Conservation (phyloP, 92 coral and sea anemone genomes). For the Palythoa heliodiscus region DNA sequence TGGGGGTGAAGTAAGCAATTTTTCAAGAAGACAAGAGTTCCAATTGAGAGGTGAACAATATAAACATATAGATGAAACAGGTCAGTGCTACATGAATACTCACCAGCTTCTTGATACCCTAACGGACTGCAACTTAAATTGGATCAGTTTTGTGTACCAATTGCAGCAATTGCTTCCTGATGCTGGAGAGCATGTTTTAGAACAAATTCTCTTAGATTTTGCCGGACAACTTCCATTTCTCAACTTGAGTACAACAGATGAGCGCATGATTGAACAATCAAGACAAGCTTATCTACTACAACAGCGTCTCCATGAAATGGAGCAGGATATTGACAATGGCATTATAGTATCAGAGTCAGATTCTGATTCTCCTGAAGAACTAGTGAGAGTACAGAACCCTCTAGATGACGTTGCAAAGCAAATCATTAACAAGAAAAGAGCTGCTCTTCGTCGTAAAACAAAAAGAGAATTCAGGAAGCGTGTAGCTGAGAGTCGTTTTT, state of each 20-base stretch:
- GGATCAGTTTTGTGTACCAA: constrained; percentile 42
- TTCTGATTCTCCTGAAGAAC: constrained; percentile 42
- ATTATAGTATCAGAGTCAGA: constrained; percentile 55
- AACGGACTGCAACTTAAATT: constrained; percentile 46
- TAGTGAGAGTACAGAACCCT: constrained; percentile 29
- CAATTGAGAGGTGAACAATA: constrained; percentile 9
- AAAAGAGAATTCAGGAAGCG: background rate
- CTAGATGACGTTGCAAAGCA: constrained; percentile 54
- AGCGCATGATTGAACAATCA: constrained; percentile 41
- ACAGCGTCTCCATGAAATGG: constrained; percentile 34
- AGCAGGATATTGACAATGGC: constrained; percentile 48
- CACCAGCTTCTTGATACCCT: constrained; percentile 49
- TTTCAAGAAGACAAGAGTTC: constrained; percentile 14
- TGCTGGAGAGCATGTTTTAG: constrained; percentile 35
- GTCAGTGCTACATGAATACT: constrained; percentile 27
- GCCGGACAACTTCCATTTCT: constrained; percentile 42
- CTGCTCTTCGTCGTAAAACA: background rate
- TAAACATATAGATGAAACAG: constrained; percentile 49
- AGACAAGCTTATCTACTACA: constrained; percentile 32
- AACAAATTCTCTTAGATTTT: constrained; percentile 46
- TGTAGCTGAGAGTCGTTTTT: constrained; percentile 41
- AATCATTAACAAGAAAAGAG: constrained; percentile 55
- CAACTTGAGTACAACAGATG: constrained; percentile 32
- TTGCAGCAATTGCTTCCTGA: constrained; percentile 12
- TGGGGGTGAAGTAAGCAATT: background rate